A percentile compares a stretch with the other conserved stretches of the same genome.
Conservation (phyloP, 2,888 invertebrate species). For the Nephrotoma guestfalica region DNA sequence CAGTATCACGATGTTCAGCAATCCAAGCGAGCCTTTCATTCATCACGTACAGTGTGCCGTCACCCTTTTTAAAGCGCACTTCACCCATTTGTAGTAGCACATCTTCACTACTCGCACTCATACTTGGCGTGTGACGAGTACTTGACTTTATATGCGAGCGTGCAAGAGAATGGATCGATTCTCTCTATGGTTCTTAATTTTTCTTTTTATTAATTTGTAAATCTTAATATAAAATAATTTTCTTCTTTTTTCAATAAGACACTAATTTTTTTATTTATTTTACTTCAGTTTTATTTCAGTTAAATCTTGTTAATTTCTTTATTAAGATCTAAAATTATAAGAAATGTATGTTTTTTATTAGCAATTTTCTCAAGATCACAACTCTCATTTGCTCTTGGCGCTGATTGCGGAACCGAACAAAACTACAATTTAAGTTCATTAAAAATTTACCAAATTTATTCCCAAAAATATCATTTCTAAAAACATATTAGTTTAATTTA, state of each 20-base stretch:
- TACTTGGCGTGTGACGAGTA: slow-evolving; percentile 27
- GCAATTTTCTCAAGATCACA: neutral
- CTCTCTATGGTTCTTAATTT: neutral
- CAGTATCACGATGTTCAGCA: slow-evolving; percentile 81
- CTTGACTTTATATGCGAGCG: neutral
- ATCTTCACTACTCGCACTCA: slow-evolving; percentile 88
- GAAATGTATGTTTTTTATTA: neutral
- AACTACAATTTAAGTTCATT: neutral
- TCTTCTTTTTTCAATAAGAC: neutral
- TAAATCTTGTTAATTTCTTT: slow-evolving; percentile 1
- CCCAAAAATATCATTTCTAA: neutral
- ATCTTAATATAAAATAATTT: slow-evolving; percentile 5
- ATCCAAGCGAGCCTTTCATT: slow-evolving; percentile 93
- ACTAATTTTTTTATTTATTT: neutral
- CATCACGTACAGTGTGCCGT: slow-evolving; percentile 89
- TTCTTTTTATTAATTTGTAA: slow-evolving; percentile 10
- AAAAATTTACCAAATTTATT: neutral
- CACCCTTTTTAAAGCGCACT: slow-evolving; percentile 91
- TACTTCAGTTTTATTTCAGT: neutral
- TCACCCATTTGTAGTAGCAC: slow-evolving; percentile 83
- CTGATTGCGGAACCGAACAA: neutral
- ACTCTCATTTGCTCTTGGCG: neutral
- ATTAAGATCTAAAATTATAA: neutral
- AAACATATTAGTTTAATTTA: neutral
- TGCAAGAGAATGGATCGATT: neutral